These are phyloP conservation scores for Enteromius treurensis DNA, from an alignment of 2,797 vertebrate species.

Conservation along the genomic window DNA sequence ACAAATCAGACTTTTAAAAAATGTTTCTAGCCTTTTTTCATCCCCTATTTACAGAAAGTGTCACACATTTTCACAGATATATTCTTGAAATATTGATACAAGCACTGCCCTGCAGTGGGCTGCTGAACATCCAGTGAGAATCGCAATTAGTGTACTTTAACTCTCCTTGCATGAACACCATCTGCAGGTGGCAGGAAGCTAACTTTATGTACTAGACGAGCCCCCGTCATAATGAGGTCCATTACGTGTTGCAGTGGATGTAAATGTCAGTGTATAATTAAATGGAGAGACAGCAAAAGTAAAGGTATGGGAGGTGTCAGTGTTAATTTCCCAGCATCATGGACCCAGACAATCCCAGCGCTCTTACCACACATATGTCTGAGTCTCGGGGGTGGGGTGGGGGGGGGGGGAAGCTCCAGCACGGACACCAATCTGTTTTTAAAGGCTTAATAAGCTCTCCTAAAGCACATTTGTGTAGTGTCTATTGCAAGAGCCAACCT, in stretches of 20 bases:
- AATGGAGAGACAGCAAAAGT: conserved; percentile 6
- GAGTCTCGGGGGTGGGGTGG: conserved; percentile 6
- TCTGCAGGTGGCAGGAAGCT: conserved; percentile 18
- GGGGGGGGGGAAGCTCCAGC: conserved; percentile 1
- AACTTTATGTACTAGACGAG: conserved; percentile 13
- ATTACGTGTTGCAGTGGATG: background rate
- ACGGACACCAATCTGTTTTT: conserved; percentile 41
- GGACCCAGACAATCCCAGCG: background rate
- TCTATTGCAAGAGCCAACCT: background rate
- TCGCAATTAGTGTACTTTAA: conserved; percentile 20
- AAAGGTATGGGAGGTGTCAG: conserved; percentile 8
- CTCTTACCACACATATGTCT: conserved; percentile 26
- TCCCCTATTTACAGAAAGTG: background rate
- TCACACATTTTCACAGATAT: background rate
- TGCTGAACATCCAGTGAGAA: background rate
- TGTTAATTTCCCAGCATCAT: background rate
- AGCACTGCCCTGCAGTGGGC: background rate
- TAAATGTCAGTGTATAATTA: conserved; percentile 43
- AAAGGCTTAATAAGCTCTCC: conserved; percentile 27
- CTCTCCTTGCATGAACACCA: conserved; percentile 7
- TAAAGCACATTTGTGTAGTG: conserved; percentile 8
- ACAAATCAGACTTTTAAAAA: background rate
- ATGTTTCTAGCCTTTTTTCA: background rate
- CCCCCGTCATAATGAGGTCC: background rate
- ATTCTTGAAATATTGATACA: background rate